Percentiles rank a stretch among this genome's conserved stretches.
These are phyloP conservation scores for Apistogramma diplotaenia DNA, from an alignment of 2,113 vertebrate species.

Conservation along the genomic window DNA sequence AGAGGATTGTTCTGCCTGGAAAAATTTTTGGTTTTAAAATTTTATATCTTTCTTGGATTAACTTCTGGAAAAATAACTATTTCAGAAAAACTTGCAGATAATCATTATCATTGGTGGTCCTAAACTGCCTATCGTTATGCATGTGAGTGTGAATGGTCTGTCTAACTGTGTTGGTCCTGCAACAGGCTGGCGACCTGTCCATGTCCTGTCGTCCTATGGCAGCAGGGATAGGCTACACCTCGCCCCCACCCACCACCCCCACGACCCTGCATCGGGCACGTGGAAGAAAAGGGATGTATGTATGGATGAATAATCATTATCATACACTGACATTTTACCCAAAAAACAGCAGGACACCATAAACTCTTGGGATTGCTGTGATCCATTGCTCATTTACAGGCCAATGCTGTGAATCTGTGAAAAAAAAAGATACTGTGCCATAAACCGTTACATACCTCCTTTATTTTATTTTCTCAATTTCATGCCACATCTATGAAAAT, in stretches of 20 bases:
- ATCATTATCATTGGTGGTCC: too few species aligned
- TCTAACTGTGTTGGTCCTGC: too few species aligned
- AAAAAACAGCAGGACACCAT: not conserved
- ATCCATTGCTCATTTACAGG: not conserved
- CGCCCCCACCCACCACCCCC: too few species aligned
- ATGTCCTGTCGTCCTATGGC: too few species aligned
- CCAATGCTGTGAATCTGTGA: not conserved
- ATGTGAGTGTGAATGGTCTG: too few species aligned
- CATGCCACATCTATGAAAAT: conserved; percentile 68
- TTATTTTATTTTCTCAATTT: conserved; percentile 71
- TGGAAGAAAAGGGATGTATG: too few species aligned
- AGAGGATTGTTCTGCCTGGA: too few species aligned
- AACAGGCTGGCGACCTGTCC: too few species aligned
- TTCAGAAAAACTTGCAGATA: not conserved
- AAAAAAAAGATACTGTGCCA: not conserved
- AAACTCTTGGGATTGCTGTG: not conserved
- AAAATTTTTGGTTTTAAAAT: too few species aligned
- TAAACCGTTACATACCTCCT: conserved; percentile 37
- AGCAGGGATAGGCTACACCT: too few species aligned
- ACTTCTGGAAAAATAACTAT: not conserved
- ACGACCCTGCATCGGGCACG: too few species aligned
- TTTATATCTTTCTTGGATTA: not conserved
- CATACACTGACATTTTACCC: not conserved
- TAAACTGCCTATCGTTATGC: too few species aligned
- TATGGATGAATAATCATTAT: not conserved